Conservation (phyloP, 2,888 invertebrate species). For the Anthrax anthrax region DNA sequence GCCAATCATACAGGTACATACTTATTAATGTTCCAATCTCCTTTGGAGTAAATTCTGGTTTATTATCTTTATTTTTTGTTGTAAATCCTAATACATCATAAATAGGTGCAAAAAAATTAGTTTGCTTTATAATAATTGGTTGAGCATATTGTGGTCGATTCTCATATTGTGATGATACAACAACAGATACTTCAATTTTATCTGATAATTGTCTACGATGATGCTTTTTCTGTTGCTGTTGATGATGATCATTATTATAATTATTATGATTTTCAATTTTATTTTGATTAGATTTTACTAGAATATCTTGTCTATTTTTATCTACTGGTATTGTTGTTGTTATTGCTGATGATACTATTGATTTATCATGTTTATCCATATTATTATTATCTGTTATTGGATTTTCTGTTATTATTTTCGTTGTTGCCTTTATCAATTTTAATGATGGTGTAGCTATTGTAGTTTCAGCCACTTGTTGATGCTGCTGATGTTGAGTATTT, state of each 20-base stretch:
- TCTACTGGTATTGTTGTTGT: too few relatives aligned
- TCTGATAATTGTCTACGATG: neutral
- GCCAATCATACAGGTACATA: conserved; percentile 4
- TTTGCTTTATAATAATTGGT: conserved; percentile 6
- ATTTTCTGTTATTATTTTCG: too few relatives aligned
- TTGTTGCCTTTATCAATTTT: too few relatives aligned
- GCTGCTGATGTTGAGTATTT: neutral
- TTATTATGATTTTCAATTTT: neutral
- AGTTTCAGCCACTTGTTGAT: too few relatives aligned
- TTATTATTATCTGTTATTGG: too few relatives aligned
- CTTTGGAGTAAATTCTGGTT: conserved; percentile 4
- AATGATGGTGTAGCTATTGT: too few relatives aligned
- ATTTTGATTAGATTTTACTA: too few relatives aligned
- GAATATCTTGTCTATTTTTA: too few relatives aligned
- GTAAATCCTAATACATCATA: conserved; percentile 6
- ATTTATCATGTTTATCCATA: too few relatives aligned
- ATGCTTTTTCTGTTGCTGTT: neutral
- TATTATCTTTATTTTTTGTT: conserved; percentile 4
- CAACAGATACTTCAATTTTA: neutral
- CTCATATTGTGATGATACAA: neutral
- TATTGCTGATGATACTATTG: too few relatives aligned
- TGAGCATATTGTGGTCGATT: conserved; percentile 3
- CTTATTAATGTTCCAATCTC: conserved; percentile 11
- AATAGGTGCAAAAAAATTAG: conserved; percentile 5
- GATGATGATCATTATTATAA: neutral